Evolutionary conservation across 2,888 invertebrate genomes (phyloP).

Genomic region (Drosophila borealis): DNA sequence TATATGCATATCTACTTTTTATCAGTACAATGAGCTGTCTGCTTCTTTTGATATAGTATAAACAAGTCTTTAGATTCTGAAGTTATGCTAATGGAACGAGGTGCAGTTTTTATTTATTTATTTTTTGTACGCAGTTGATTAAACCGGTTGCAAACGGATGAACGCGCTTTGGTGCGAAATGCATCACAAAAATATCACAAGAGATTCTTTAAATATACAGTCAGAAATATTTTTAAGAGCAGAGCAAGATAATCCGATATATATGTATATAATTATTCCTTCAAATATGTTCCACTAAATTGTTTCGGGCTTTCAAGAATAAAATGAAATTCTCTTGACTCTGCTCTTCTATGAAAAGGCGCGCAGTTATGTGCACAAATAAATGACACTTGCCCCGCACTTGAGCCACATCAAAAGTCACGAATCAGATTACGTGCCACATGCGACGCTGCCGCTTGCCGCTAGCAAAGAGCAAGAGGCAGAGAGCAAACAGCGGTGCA

Average conservation of each 20-base stretch:
- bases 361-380: conserved; percentile 10
- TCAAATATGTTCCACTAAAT: too few relatives aligned
- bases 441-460: background rate
- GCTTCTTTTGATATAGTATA: background rate
- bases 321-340: too few relatives aligned
- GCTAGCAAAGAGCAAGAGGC: conserved; percentile 41
- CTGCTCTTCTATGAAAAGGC: conserved; percentile 5
- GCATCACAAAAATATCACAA: background rate
- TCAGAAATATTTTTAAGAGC: conserved; percentile 1
- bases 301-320: background rate
- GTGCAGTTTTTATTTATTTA: background rate
- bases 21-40: background rate
- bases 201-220: background rate
- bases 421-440: conserved; percentile 12
- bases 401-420: conserved; percentile 21
- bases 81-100: conserved; percentile 8
- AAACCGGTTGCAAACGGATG: background rate
- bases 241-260: too few relatives aligned
- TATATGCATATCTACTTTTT: background rate
- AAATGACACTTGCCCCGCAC: conserved; percentile 41
- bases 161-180: conserved; percentile 1
- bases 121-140: background rate
- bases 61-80: background rate
- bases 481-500: conserved; percentile 46
- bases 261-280: too few relatives aligned